These are phyloP conservation scores for Neolamprologus variostigma DNA, from an alignment of 2,113 vertebrate genomes.

Conservation along the genomic window DNA sequence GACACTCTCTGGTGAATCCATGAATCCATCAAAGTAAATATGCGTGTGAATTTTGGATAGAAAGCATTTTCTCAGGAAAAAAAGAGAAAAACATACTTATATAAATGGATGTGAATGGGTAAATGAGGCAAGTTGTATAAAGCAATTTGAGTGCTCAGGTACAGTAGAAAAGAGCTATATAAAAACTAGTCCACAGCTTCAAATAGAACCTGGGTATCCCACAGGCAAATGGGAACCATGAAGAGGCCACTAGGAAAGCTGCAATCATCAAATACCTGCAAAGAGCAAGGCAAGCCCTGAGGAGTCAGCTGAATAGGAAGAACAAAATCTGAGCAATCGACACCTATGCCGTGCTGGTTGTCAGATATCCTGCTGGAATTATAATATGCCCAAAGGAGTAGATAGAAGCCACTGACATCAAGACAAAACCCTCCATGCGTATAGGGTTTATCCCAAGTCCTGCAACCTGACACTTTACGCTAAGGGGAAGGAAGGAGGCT, in stretches of 20 bases:
- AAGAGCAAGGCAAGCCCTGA: background rate
- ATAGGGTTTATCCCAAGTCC: background rate
- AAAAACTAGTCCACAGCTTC: background rate
- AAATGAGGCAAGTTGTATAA: background rate
- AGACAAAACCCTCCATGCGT: background rate
- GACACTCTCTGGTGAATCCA: background rate
- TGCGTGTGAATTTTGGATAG: background rate
- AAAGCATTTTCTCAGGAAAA: background rate
- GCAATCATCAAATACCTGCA: background rate
- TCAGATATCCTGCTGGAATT: background rate
- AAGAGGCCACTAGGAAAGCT: background rate
- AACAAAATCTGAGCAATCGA: background rate
- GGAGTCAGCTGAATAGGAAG: background rate
- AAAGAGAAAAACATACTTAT: background rate
- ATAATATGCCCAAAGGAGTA: background rate
- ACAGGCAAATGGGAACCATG: background rate
- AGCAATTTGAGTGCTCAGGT: background rate
- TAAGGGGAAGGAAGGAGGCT: background rate
- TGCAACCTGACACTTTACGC: background rate
- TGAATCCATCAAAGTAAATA: background rate
- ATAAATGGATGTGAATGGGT: background rate
- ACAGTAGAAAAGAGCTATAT: background rate
- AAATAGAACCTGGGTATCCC: background rate
- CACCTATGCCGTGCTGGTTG: background rate
- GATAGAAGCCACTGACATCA: background rate